Conservation (phyloP, 2,797 vertebrate genomes). For the Sebastes wilsoni region DNA sequence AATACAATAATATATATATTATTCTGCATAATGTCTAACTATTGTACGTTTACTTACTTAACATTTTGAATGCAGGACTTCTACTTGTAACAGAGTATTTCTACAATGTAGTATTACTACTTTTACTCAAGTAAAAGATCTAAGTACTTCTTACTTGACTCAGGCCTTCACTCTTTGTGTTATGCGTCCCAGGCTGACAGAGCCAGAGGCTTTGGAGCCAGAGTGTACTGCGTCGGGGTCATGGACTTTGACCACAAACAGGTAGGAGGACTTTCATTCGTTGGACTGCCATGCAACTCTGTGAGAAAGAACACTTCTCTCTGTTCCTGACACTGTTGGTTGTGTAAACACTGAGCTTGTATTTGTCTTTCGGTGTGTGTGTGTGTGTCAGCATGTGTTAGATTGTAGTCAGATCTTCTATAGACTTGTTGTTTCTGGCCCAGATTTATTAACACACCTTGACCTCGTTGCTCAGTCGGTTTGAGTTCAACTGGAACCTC, state of each 20-base stretch:
- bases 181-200: conserved; percentile 82
- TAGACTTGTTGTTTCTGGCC: conserved; percentile 19
- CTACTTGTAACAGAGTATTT: no score
- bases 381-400: not conserved
- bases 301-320: conserved; percentile 15
- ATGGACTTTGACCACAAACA: conserved; percentile 92
- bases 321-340: conserved; percentile 22
- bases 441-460: conserved; percentile 11
- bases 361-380: conserved; percentile 45
- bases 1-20: no score
- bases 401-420: conserved; percentile 3
- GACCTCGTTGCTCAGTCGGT: conserved; percentile 7
- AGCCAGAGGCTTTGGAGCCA: conserved; percentile 88
- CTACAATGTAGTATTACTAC: no score
- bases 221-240: conserved; percentile 96
- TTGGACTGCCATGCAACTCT: not conserved
- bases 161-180: not conserved
- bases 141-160: not conserved
- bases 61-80: no score
- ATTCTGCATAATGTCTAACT: no score
- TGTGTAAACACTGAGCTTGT: conserved; percentile 40
- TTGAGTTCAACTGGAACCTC: conserved; percentile 6
- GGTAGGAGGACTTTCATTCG: conserved; percentile 72
- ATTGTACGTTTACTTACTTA: no score
- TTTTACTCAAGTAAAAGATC: no score